These are phyloP conservation scores for Epistrophe eligans DNA, from an alignment of 2,888 invertebrate genomes.

Conservation along the genomic window DNA sequence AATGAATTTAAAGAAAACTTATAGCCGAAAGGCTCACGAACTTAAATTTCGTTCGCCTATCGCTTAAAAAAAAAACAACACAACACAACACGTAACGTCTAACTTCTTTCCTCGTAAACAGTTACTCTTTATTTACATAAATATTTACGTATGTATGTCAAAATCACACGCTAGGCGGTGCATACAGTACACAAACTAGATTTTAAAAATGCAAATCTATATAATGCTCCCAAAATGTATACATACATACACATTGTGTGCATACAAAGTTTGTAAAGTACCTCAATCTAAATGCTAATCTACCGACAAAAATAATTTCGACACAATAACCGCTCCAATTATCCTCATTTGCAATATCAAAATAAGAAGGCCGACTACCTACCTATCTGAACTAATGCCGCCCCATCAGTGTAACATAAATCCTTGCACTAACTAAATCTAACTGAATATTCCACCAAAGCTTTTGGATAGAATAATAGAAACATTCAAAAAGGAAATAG, in stretches of 20 bases:
- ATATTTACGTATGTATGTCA: background rate
- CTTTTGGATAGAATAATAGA: constrained; percentile 31
- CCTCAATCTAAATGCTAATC: constrained; percentile 47
- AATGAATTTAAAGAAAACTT: too few relatives aligned
- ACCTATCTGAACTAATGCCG: background rate
- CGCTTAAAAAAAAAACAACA: too few relatives aligned
- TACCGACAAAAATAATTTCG: constrained; percentile 39
- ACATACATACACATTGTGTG: background rate
- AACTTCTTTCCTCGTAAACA: background rate
- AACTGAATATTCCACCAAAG: constrained; percentile 17
- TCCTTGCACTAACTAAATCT: constrained; percentile 20
- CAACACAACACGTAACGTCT: background rate
- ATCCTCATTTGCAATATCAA: constrained; percentile 53
- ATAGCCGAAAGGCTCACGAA: too few relatives aligned
- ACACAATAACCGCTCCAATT: constrained; percentile 49
- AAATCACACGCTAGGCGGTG: background rate
- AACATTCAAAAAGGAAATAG: constrained; percentile 31
- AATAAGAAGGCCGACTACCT: constrained; percentile 42
- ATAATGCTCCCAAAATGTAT: background rate
- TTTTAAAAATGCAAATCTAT: background rate
- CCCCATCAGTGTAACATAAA: constrained; percentile 43
- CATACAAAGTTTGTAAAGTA: background rate
- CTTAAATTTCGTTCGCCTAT: too few relatives aligned
- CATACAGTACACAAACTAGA: background rate
- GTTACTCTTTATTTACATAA: too few relatives aligned